Base-by-base conservation (phyloP, 2,888 invertebrate genomes). In the Hypolimnas misippus region DNA sequence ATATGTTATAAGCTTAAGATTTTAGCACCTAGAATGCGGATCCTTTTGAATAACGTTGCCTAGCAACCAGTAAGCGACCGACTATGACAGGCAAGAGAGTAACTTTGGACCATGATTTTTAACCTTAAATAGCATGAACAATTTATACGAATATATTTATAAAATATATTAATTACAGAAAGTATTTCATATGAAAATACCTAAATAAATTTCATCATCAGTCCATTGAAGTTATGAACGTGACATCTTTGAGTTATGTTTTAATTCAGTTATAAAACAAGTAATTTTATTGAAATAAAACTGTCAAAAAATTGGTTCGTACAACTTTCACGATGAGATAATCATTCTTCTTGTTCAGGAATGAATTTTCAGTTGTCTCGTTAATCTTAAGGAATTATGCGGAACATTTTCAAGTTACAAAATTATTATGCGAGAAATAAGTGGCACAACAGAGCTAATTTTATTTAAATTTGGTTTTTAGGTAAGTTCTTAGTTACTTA, bases 311-410 rank as follows among this genome's bases (percentile, higher is more conserved):
- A 51, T 19, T 40, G 40, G 2, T 38, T 35, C 8, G n/a, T 19
- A 40, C 19, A 53, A 35, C 29, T 57, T 51, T 51, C 29, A 35
- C 40, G 38, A 57, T 51, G 14, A 19, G 29, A 57, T 50, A 57
- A 51, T 57, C 51, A 52, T 52, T 52, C 33, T 42, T 52, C 58
- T 44, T 40, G 29, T 52, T 33, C 21, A 14, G 40, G 50, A 29
- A 21, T 31, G 42, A 42, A 52, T 52, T 25, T 16, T 59, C 1
- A 21, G 31, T 12, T 35, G 21, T 35, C 40, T 53, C 52, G 33
- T 59, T 52, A 59, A 53, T 59, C 52, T 59, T 53, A 2, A 21
- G 44, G 33, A 51, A n/a, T 33, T 52, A 52, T 21, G 21, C 5
- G 12, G 52, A 29, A 53, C 14, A 14, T 21, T 46, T 53, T 25